These are phyloP conservation scores for Umimayanthus chanpuru DNA, from an alignment of 92 coral and sea anemone genomes.

Conservation along the genomic window DNA sequence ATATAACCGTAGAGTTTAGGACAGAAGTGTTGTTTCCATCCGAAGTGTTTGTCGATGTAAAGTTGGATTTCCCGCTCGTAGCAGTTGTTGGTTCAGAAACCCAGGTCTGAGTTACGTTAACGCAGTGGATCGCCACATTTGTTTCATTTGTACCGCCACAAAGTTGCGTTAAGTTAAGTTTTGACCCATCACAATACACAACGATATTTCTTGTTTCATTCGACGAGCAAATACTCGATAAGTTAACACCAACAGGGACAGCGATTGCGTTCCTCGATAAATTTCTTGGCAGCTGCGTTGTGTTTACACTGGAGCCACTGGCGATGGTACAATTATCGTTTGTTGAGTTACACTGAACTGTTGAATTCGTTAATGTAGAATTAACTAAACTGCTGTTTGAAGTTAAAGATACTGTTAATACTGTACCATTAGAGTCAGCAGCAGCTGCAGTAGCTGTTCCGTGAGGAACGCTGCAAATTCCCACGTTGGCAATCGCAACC, in stretches of 20 bases:
- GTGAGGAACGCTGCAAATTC: constrained; percentile 17
- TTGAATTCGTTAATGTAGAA: constrained; percentile 56
- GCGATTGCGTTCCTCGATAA: constrained; percentile 37
- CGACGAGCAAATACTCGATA: constrained; percentile 62
- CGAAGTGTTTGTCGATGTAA: constrained; percentile 32
- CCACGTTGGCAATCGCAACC: constrained; percentile 37
- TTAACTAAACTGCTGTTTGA: constrained; percentile 50
- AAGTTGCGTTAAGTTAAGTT: constrained; percentile 68
- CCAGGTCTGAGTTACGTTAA: constrained; percentile 58
- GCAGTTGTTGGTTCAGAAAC: constrained; percentile 36
- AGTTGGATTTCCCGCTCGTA: constrained; percentile 41
- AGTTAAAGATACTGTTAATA: constrained; percentile 1
- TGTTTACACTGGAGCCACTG: constrained; percentile 38
- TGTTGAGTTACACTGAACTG: constrained; percentile 63
- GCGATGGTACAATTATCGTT: constrained; percentile 37
- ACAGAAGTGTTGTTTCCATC: background rate
- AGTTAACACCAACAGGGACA: constrained; percentile 52
- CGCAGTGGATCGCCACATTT: constrained; percentile 55
- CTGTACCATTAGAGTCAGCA: background rate
- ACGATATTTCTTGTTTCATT: constrained; percentile 48
- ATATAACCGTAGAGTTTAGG: background rate
- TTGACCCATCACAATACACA: constrained; percentile 60
- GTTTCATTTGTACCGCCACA: constrained; percentile 55
- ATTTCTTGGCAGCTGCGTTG: constrained; percentile 47
- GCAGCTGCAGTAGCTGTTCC: background rate